Base-by-base conservation (phyloP, 2,113 vertebrate genomes). In the Callipepla squamata region DNA sequence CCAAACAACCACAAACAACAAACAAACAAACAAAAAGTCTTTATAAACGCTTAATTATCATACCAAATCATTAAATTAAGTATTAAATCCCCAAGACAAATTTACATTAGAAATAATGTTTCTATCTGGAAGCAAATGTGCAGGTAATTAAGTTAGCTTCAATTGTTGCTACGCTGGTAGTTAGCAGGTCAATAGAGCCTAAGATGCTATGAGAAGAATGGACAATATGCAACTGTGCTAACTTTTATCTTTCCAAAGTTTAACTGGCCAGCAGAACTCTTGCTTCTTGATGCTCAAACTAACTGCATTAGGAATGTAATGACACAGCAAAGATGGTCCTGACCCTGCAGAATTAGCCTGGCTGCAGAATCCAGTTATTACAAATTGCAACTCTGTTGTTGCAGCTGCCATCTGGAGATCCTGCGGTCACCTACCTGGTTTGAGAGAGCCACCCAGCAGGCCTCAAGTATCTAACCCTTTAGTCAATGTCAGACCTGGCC, bases 281-380 rank as follows among this genome's bases (percentile, higher is more conserved):
- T 55, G 13, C 50, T 77, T 73, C 81, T 92, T 76, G 79, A 87
- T 85, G 44, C 58, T 59, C 72, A 21, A 55, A 16, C 50, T 85
- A 17, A 50, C 32, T 44, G 50, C 38, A 80, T 50, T 42, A 90
- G 90, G 85, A 96, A 95, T 83, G 93, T 22, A 85, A 91, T 80
- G 63, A 95, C 85, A 95, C 87, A 94, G 82, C 90, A 85, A 91
- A 87, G 75, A 93, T 16, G 57, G 23, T 66, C 73, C 67, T 67
- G 65, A 80, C 1, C 79, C 92, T 59, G 50, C 72, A 94, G 80
- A 95, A 85, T 32, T 67, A 93, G 32, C 42, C 89, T 50, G 80
- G 65, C n/a, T 45, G 20, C 84, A 77, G 45, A 94, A 93, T 87
- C 87, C 38, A 66, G 72, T 23, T 62, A 57, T 72, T 84, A 72